phyloP scores from a whole-genome alignment of 2,888 invertebrate genomes.

The Cabera pusaria region DNA sequence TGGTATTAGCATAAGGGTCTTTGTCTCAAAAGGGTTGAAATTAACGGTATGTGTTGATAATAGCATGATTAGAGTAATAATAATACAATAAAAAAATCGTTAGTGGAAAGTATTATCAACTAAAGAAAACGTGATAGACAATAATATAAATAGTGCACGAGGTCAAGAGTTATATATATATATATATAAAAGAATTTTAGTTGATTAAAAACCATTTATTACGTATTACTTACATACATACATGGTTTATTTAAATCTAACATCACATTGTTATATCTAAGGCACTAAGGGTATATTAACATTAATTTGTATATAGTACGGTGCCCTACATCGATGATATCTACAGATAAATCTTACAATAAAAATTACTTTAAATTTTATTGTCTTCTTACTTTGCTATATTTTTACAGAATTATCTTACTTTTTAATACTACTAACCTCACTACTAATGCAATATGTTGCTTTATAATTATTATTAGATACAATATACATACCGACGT shows the following conservation, averaged over 20 bases:
- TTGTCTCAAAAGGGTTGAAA: slow-evolving; percentile 51
- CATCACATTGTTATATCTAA: slow-evolving; percentile 64
- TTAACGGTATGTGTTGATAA: slow-evolving; percentile 49
- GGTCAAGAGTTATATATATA: no score
- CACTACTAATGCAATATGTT: no score
- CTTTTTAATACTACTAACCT: no score
- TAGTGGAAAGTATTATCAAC: no score
- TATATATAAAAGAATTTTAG: no score
- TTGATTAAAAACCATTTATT: no score
- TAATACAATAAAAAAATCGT: slow-evolving; percentile 31
- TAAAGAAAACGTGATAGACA: no score
- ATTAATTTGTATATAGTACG: slow-evolving; percentile 53
- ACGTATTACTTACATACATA: no score
- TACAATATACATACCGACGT: no score
- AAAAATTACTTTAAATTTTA: slow-evolving; percentile 24
- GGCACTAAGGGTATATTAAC: slow-evolving; percentile 53
- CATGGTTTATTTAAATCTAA: slow-evolving; percentile 46
- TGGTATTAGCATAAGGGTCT: slow-evolving; percentile 64
- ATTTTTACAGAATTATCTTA: slow-evolving; percentile 5
- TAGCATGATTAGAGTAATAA: slow-evolving; percentile 44
- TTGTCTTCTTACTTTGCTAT: not conserved
- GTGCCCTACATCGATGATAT: slow-evolving; percentile 57
- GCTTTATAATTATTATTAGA: no score
- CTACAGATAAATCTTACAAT: no score
- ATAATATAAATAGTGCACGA: no score